Evolutionary conservation across 2,797 vertebrate genomes (phyloP), one percentile per base, ranked within the genome.

Genomic region (Crocodylus rhombifer): DNA sequence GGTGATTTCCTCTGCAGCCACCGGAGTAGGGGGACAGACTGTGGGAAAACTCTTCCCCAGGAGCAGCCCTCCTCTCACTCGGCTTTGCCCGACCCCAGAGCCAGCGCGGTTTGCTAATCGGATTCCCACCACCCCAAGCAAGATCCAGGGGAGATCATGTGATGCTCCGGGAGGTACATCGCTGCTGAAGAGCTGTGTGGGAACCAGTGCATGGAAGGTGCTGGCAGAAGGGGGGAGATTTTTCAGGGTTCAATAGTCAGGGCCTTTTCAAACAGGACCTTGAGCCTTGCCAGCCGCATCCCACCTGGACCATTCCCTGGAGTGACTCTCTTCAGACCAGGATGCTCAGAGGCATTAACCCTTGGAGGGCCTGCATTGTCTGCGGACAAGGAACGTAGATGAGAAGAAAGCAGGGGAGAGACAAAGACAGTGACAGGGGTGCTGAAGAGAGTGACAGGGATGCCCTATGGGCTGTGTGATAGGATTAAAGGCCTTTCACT

Each of bases 1-100:
- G 98, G 95, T 98, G 98, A 98, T 98, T 99, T 99, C 98, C 97
- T 91, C 95, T 83, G 73, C 92, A 69, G 90, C 89, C 84, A 76
- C 86, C 12, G 71, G 60, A 83, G 5, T 77, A 81, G 82, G 87
- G 90, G 95, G 90, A 96, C 92, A 3, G 95, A 95, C 91, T 91
- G 92, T 95, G 94, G 94, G 88, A 93, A 96, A 96, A 61, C 92
- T 90, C 88, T 91, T 96, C 94, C 85, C 91, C 2, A 28, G 78
- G 88, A 62, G 1, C 84, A 12, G 94, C 93, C 92, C 91, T 96
- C 93, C 94, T 91, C 92, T 93, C 58, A 77, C 93, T 93, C 83
- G 75, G 73, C 80, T 16, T 14, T 86, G 95, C 95, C 88, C 93
- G 89, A 94, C 94, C 89, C 92, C 84, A 82, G 94, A 1, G 92